These are phyloP conservation scores for Heliconius congener DNA, from an alignment of 1,140 invertebrate genomes.

Conservation along the genomic window DNA sequence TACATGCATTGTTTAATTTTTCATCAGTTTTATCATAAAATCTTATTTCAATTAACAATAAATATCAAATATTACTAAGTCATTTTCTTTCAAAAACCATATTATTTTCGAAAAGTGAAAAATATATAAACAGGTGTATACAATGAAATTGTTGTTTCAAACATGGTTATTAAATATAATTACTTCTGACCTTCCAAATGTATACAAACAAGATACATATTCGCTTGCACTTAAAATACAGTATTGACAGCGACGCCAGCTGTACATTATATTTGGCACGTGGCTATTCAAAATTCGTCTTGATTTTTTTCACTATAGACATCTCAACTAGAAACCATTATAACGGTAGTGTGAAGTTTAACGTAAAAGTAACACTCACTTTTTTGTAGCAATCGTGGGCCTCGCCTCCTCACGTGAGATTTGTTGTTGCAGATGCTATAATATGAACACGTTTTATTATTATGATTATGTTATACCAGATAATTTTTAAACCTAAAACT, in stretches of 20 bases:
- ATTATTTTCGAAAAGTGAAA: not conserved
- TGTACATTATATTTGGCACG: slow-evolving; percentile 27
- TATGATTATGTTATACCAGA: not conserved
- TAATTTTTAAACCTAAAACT: not conserved
- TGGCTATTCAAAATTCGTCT: slow-evolving; percentile 17
- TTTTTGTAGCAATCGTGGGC: not conserved
- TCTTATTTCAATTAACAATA: no score
- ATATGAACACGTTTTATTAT: not conserved
- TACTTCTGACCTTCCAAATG: not conserved
- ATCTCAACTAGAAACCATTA: slow-evolving; percentile 20
- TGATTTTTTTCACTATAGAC: slow-evolving; percentile 14
- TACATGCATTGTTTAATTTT: no score
- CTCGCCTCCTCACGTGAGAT: slow-evolving; percentile 8
- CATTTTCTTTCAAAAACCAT: no score
- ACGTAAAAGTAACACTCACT: not conserved
- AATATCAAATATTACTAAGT: no score
- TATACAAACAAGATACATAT: slow-evolving; percentile 1
- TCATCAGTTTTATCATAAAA: no score
- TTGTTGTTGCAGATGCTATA: slow-evolving; percentile 14
- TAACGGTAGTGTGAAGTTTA: slow-evolving; percentile 23
- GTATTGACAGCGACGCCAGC: slow-evolving; percentile 22
- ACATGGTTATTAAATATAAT: not conserved
- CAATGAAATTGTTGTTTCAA: not conserved
- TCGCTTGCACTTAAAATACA: slow-evolving; percentile 11
- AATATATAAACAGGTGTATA: not conserved